Base-by-base conservation (phyloP, 2,797 vertebrate species). In the Mus caroli region DNA sequence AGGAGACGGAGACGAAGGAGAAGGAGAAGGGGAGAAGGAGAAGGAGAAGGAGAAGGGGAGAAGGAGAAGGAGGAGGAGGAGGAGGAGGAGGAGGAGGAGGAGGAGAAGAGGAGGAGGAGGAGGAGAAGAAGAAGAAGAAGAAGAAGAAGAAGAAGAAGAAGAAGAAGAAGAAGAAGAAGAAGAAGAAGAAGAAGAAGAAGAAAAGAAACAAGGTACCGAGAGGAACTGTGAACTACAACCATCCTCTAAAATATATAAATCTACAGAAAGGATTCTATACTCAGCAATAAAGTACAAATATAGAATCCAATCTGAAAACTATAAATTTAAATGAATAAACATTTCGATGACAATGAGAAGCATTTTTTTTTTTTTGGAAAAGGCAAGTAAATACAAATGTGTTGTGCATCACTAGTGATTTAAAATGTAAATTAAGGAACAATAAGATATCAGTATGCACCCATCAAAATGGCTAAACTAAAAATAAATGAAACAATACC, bases 361-460 rank as follows among this genome's bases (percentile, higher is more conserved):
- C 54, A 80, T 37, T 86, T 10, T 50, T 50, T 10, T 50, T 50
- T 56, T 60, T 0, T 31, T 90, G 58, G 37, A 80, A 73, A 24
- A 24, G 22, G 22, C 26, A 76, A 83, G 20, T 14, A 28, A 19
- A 56, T 62, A 11, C 96, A 73, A 94, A 96, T 9, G 46, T 78
- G 15, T 69, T 84, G 20, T 87, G 14, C 2, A 37, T 46, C 50
- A 87, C n/a, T 43, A 71, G 28, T 69, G 11, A 82, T 90, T 67
- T 73, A 43, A 24, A 95, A 95, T 93, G 22, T 31, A 90, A 87
- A 85, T 94, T 78, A 94, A 91, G 43, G 3, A 64, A 91, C 75
- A 78, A 7, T 75, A 20, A 84, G 40, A 50, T 87, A 80, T 79
- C 5, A 76, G 3, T 40, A n/a, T 26, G 69, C 1, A 76, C 10